Conservation (phyloP, 2,113 vertebrate species). For the Ornithorhynchus anatinus region DNA sequence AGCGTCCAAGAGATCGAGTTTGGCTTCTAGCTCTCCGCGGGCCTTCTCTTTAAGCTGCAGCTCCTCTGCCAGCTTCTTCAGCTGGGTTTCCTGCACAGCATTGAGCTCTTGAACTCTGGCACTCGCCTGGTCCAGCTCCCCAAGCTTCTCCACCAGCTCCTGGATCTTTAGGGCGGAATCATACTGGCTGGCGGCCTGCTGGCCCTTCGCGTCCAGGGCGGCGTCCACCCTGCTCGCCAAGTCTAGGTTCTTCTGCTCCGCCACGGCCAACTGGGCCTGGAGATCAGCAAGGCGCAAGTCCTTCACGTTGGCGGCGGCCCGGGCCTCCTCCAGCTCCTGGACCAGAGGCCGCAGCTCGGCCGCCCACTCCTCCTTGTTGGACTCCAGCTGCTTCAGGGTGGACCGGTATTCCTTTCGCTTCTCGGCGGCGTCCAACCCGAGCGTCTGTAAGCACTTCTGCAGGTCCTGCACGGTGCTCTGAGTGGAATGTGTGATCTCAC, state of each 20-base stretch:
- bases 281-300: conserved; percentile 57
- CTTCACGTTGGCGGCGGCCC: conserved; percentile 29
- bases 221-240: conserved; percentile 66
- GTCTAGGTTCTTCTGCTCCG: conserved; percentile 73
- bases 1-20: conserved; percentile 50
- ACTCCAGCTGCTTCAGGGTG: conserved; percentile 55
- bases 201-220: conserved; percentile 63
- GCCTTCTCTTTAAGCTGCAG: conserved; percentile 75
- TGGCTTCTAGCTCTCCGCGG: conserved; percentile 66
- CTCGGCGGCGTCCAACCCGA: conserved; percentile 51
- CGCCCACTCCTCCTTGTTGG: conserved; percentile 54
- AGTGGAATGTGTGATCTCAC: conserved; percentile 69
- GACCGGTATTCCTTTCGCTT: conserved; percentile 48
- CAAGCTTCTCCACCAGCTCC: conserved; percentile 76
- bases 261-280: conserved; percentile 56
- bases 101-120: conserved; percentile 63
- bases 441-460: conserved; percentile 64
- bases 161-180: conserved; percentile 70
- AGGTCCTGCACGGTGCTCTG: conserved; percentile 70
- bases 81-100: conserved; percentile 56
- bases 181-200: conserved; percentile 60
- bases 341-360: conserved; percentile 55
- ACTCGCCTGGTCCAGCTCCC: conserved; percentile 67
- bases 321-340: conserved; percentile 61
- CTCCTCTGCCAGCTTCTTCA: conserved; percentile 70